Percentiles rank a stretch among this genome's conserved stretches.
Conservation (phyloP, 2,888 invertebrate species). For the Drosophila aldrichi region DNA sequence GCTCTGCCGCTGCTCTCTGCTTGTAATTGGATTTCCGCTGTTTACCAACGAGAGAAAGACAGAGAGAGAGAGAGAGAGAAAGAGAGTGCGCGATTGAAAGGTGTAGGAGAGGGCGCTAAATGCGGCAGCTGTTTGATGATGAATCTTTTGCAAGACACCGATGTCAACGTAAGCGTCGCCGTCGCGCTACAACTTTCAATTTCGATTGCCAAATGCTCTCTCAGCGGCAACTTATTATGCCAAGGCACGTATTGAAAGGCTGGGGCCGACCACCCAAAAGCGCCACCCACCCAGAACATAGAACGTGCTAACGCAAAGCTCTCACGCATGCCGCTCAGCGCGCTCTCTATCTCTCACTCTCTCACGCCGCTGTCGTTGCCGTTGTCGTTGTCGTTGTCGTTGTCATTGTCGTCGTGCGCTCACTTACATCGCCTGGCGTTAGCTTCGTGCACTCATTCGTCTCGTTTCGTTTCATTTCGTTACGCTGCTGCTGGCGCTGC, state of each 20-base stretch:
- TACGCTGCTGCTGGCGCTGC: slow-evolving; percentile 25
- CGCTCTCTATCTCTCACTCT: slow-evolving; percentile 15
- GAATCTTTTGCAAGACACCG: slow-evolving; percentile 41
- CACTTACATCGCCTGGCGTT: slow-evolving; percentile 30
- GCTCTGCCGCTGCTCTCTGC: slow-evolving; percentile 44
- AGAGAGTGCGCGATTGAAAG: slow-evolving; percentile 7
- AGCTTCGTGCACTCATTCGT: slow-evolving; percentile 51
- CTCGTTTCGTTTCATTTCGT: slow-evolving; percentile 61
- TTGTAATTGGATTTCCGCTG: slow-evolving; percentile 77
- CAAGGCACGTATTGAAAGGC: slow-evolving; percentile 38
- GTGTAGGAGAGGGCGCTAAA: slow-evolving; percentile 17
- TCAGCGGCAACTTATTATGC: slow-evolving; percentile 50
- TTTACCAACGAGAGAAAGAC: slow-evolving; percentile 51
- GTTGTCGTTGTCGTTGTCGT: not conserved
- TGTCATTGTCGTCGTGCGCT: slow-evolving; percentile 4
- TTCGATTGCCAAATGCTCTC: slow-evolving; percentile 73
- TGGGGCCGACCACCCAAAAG: slow-evolving; percentile 6
- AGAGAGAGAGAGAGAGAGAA: slow-evolving; percentile 8
- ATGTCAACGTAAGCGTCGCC: slow-evolving; percentile 12
- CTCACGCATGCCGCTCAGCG: slow-evolving; percentile 55
- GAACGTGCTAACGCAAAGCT: slow-evolving; percentile 50
- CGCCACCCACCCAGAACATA: slow-evolving; percentile 44
- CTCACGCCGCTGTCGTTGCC: not conserved
- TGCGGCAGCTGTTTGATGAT: slow-evolving; percentile 51
- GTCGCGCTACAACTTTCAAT: slow-evolving; percentile 72